Conservation (phyloP, 2,113 vertebrate species). For the Trichechus manatus region DNA sequence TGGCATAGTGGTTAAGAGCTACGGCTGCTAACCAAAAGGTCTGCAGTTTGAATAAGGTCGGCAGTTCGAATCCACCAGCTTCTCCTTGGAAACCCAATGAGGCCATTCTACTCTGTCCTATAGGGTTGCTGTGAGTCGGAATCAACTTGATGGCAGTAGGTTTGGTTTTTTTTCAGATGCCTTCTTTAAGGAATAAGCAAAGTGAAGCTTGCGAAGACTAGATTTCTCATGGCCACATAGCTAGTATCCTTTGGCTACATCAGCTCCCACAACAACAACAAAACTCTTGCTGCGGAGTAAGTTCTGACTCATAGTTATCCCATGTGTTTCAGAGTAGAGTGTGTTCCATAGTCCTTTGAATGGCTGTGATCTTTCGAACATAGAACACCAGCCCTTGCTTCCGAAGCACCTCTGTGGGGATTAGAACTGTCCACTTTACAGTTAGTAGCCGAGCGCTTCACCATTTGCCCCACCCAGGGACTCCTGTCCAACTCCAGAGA, state of each 20-base stretch:
- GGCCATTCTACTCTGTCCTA: too few species aligned
- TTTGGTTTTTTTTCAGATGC: neutral
- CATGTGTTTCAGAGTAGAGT: neutral
- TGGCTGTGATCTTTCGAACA: neutral
- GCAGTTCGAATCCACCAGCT: too few species aligned
- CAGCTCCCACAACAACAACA: neutral
- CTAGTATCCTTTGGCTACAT: neutral
- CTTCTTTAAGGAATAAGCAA: constrained; percentile 42
- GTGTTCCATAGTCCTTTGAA: neutral
- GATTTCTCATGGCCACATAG: neutral
- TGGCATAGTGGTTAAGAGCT: too few species aligned
- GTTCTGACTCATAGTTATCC: neutral
- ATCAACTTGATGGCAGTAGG: too few species aligned
- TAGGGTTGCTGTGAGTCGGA: too few species aligned
- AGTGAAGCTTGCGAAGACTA: constrained; percentile 18
- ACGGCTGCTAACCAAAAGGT: too few species aligned
- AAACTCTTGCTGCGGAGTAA: neutral
- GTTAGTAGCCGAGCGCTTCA: neutral
- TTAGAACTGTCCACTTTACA: neutral
- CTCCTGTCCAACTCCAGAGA: neutral
- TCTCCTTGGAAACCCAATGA: too few species aligned
- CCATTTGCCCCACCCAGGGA: neutral
- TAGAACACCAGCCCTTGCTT: neutral
- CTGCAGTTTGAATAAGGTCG: too few species aligned
- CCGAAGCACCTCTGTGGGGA: neutral